A percentile compares a stretch with the other conserved stretches of the same genome.
Evolutionary conservation across 2,797 vertebrate species (phyloP).

Genomic region (Paguma larvata): DNA sequence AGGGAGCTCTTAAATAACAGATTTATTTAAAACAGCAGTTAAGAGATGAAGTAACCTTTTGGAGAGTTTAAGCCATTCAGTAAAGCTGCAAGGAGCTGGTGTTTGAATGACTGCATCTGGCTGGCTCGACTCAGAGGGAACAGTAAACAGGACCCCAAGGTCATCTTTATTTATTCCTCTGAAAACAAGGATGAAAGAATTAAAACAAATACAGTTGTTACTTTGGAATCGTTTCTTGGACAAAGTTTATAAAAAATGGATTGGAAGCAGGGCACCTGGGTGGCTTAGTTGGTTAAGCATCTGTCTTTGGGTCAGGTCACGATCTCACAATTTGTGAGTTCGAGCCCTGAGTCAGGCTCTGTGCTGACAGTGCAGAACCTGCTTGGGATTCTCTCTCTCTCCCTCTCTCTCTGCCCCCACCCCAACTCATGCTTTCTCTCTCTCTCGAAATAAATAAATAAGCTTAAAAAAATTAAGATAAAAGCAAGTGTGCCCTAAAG

Average conservation of each 20-base stretch:
- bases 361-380: too few relatives aligned
- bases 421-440: too few relatives aligned
- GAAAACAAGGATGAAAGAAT: neutral
- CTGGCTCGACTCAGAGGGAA: neutral
- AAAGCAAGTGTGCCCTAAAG: neutral
- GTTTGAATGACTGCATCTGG: neutral
- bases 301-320: too few relatives aligned
- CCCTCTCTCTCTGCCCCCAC: too few relatives aligned
- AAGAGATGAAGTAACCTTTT: neutral
- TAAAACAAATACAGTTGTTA: neutral
- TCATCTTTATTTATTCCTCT: neutral
- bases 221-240: neutral
- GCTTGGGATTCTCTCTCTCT: too few relatives aligned
- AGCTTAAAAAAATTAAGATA: neutral
- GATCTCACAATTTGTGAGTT: too few relatives aligned
- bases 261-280: neutral
- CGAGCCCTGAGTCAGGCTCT: too few relatives aligned
- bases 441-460: too few relatives aligned
- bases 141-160: neutral
- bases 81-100: neutral
- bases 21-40: neutral
- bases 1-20: neutral
- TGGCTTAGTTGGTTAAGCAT: too few relatives aligned
- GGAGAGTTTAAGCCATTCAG: neutral
- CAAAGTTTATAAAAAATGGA: neutral